These are phyloP conservation scores for Amiota minor DNA, from an alignment of 2,888 invertebrate species.

Conservation along the genomic window DNA sequence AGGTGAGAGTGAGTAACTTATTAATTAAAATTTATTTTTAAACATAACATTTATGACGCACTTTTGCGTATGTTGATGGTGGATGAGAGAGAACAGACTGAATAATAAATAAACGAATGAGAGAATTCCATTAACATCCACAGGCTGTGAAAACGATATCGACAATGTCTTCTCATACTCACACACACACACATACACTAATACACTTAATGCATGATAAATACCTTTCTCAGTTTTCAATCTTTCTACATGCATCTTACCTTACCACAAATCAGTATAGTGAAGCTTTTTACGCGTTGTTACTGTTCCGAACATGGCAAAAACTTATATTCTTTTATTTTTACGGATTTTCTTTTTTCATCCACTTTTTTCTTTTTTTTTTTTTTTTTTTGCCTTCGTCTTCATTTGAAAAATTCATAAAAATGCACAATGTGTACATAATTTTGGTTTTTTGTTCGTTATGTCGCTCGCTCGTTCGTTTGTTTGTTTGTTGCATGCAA, in stretches of 20 bases:
- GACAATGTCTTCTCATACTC: background rate
- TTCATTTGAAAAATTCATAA: conserved; percentile 19
- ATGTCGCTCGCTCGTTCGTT: background rate
- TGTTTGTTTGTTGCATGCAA: conserved; percentile 4
- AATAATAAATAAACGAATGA: background rate
- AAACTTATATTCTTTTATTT: too few species aligned
- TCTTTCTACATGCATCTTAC: background rate
- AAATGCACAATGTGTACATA: conserved; percentile 26
- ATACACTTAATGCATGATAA: conserved; percentile 1
- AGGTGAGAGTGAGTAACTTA: background rate
- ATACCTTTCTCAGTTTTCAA: background rate
- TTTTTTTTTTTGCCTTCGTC: background rate
- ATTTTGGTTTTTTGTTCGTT: conserved; percentile 14
- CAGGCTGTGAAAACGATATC: background rate
- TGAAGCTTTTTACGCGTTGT: too few species aligned
- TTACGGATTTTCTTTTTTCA: background rate
- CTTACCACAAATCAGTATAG: too few species aligned
- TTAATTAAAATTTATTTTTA: conserved; percentile 22
- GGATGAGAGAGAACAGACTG: background rate
- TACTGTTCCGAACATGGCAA: too few species aligned
- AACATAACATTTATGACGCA: background rate
- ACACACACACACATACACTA: background rate
- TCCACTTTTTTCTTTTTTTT: background rate
- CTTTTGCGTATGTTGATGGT: background rate
- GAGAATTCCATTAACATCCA: conserved; percentile 4